Evolutionary conservation across 2,797 vertebrate genomes (phyloP).

Genomic region (Gymnoscopelus braueri): DNA sequence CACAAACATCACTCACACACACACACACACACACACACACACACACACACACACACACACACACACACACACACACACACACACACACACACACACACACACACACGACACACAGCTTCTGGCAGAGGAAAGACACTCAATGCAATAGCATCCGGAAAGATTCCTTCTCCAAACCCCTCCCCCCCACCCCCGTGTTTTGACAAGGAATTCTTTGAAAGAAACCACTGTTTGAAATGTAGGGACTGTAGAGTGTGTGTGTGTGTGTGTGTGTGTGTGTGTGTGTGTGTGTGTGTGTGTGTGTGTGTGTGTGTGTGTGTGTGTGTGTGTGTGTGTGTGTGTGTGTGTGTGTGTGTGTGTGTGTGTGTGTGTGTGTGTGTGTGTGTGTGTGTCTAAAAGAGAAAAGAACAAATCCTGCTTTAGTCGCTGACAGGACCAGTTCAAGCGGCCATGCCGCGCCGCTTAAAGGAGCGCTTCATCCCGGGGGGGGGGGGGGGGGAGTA

Average conservation of each 20-base stretch:
- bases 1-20: background rate
- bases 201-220: slow-evolving; percentile 73
- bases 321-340: background rate
- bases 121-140: slow-evolving; percentile 68
- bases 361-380: no score
- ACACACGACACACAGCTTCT: slow-evolving; percentile 37
- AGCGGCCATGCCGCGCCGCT: no score
- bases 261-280: background rate
- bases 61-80: slow-evolving; percentile 3
- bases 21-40: background rate
- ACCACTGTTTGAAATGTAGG: slow-evolving; percentile 72
- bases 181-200: slow-evolving; percentile 71
- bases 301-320: background rate
- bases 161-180: slow-evolving; percentile 60
- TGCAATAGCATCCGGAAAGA: slow-evolving; percentile 69
- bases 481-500: no score
- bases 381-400: no score
- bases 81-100: slow-evolving; percentile 26
- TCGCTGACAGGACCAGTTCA: no score
- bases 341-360: no score
- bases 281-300: background rate
- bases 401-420: no score
- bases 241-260: slow-evolving; percentile 32
- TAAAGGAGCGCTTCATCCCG: no score
- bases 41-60: background rate